These are phyloP conservation scores for Heliconius aoede DNA, from an alignment of 2,888 invertebrate genomes.

Conservation along the genomic window DNA sequence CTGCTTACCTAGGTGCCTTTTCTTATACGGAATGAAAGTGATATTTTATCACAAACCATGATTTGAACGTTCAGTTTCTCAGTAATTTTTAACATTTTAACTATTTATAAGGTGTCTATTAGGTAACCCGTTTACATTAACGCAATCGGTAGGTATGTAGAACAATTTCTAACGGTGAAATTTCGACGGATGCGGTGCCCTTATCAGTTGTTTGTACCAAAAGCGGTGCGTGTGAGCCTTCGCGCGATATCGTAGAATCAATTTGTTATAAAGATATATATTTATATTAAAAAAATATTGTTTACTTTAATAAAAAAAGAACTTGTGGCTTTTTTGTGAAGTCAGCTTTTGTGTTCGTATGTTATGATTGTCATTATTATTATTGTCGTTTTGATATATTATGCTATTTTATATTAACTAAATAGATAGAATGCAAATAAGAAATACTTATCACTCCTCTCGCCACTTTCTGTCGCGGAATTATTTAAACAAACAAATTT, in stretches of 20 bases:
- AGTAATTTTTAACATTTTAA: not conserved
- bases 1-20: too few relatives aligned
- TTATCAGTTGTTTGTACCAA: slow-evolving; percentile 69
- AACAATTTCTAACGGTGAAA: slow-evolving; percentile 62
- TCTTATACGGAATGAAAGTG: not conserved
- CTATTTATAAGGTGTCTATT: slow-evolving; percentile 3
- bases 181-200: slow-evolving; percentile 72
- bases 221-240: slow-evolving; percentile 66
- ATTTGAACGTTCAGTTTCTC: not conserved
- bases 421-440: too few relatives aligned
- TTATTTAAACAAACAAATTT: not conserved
- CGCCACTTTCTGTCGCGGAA: too few relatives aligned
- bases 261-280: not conserved
- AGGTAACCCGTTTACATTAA: slow-evolving; percentile 38
- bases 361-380: too few relatives aligned
- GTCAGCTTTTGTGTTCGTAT: too few relatives aligned
- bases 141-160: slow-evolving; percentile 39
- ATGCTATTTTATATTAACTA: too few relatives aligned
- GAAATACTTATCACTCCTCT: too few relatives aligned
- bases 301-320: not conserved
- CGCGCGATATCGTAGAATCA: slow-evolving; percentile 51
- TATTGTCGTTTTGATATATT: too few relatives aligned
- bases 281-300: not conserved
- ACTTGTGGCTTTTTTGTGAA: not conserved
- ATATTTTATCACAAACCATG: not conserved